Evolutionary conservation across 2,113 vertebrate genomes (phyloP).

Genomic region (Mastomys natalensis): DNA sequence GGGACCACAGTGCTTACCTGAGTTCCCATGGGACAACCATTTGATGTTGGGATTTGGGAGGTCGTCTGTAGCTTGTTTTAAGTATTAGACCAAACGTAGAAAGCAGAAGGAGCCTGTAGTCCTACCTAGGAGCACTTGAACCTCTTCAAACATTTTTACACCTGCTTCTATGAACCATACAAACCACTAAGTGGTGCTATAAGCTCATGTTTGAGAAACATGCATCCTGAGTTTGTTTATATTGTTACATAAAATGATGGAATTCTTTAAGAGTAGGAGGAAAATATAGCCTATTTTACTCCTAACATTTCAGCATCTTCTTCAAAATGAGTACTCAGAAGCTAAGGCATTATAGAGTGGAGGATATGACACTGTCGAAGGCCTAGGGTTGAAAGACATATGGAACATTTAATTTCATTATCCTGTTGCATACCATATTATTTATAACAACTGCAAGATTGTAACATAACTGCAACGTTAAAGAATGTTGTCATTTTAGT

Average conservation of each 20-base stretch:
- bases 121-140: neutral
- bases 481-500: neutral
- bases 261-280: neutral
- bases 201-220: conserved; percentile 52
- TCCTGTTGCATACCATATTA: neutral
- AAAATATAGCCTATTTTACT: neutral
- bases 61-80: neutral
- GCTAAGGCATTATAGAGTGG: neutral
- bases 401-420: conserved; percentile 4
- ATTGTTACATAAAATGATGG: neutral
- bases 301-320: neutral
- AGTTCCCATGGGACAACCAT: neutral
- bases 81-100: neutral
- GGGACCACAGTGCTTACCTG: neutral
- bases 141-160: conserved; percentile 1
- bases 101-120: neutral
- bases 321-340: conserved; percentile 41
- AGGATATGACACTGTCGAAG: conserved; percentile 3
- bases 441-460: neutral
- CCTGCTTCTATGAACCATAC: conserved; percentile 27
- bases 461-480: neutral
- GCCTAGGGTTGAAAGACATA: neutral
- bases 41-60: neutral
- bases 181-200: conserved; percentile 74
- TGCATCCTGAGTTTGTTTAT: neutral